Evolutionary conservation across 2,888 invertebrate species (phyloP), one percentile per base, ranked within the genome.

Genomic region (Formica aserva): DNA sequence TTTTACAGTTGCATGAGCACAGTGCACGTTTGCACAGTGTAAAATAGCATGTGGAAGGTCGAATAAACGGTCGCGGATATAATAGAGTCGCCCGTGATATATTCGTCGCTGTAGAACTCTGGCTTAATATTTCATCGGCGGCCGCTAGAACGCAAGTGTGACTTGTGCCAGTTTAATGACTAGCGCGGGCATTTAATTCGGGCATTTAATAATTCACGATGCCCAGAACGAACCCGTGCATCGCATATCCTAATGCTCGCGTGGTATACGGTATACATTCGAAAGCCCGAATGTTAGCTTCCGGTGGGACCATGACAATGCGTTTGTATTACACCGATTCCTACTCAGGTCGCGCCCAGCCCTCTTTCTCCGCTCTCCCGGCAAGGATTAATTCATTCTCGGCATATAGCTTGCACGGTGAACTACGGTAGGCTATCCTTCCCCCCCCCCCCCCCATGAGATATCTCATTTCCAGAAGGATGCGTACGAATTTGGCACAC

Each of bases 401-500:
- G 80, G 82, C 86, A 66, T 52, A 52, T 66, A 83, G 84, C 83
- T 75, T 81, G 85, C 78, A 38, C 48, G 82, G 63, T 60, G 82
- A 77, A 83, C 83, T 82, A 69, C 69, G 57, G 22, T 77, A 80
- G 76, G 67, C 90, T 83, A 82, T 86, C 87, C 86, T 84, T 57
- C 85, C 89, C 85, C 77, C 71, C 89, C 22, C 22, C 22, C 26
- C 1, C 26, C 1, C 26, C 26, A 48, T 83, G 89, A 86, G 84
- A 82, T 90, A 89, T 89, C 89, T 88, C 87, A 88, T 87, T 91
- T 89, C 90, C 88, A 89, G 87, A 90, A 91, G 91, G 91, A 91
- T 91, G 91, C 90, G 91, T 91, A 91, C 86, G 91, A 91, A 91
- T 91, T 91, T 90, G 90, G 89, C 91, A 91, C 91, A 90, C 91